A percentile compares a stretch with the other conserved stretches of the same genome.
Evolutionary conservation across 92 coral and sea anemone species (phyloP).

Genomic region (Bergia puertoricense): DNA sequence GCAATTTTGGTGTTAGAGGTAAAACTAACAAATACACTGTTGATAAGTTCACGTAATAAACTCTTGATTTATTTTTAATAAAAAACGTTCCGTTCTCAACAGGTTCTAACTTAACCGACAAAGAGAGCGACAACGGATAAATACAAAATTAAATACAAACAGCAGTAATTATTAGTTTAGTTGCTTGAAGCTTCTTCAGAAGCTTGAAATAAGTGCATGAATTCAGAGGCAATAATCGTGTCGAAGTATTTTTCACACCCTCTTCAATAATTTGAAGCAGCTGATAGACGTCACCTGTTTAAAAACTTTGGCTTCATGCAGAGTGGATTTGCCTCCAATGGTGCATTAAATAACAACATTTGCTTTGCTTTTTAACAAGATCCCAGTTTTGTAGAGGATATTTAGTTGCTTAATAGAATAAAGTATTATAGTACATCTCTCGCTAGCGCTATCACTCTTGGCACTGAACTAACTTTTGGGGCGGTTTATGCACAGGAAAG

Average conservation of each 20-base stretch:
- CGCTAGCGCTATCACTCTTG: neutral
- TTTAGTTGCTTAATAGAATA: no score
- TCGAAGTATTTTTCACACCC: neutral
- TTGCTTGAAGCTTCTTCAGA: neutral
- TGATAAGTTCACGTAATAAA: neutral
- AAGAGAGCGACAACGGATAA: neutral
- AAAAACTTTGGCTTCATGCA: neutral
- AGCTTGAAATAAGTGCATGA: neutral
- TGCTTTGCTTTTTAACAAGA: constrained; percentile 10
- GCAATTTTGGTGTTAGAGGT: no score
- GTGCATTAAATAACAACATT: neutral
- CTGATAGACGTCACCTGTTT: neutral
- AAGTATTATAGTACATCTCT: no score
- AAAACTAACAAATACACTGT: neutral
- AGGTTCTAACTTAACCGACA: neutral
- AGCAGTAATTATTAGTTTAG: neutral
- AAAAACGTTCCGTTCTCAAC: neutral
- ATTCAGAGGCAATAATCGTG: neutral
- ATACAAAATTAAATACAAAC: neutral
- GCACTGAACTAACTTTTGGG: neutral
- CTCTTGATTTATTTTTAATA: neutral
- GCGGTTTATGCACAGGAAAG: neutral
- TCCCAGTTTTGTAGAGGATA: neutral
- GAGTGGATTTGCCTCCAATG: neutral
- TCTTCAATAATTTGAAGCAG: constrained; percentile 8